Base-by-base conservation (phyloP, 2,797 vertebrate species). In the Acanthurus leucopareius region DNA sequence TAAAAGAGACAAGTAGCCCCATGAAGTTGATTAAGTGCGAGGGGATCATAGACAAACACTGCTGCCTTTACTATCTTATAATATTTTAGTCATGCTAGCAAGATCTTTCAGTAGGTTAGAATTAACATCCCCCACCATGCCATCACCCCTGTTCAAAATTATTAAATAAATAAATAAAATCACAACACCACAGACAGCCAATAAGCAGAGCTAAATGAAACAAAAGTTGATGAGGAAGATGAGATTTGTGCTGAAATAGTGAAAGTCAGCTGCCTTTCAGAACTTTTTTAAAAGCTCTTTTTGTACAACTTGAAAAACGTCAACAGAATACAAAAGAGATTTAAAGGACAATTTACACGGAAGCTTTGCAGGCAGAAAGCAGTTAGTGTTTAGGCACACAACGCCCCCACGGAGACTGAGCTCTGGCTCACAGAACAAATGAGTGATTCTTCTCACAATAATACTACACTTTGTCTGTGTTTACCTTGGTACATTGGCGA, bases 281-380 rank as follows among this genome's bases (percentile, higher is more conserved):
- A 59, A 44, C 10, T 10, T 40, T 35, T n/a, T 32, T 13, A 45
- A 35, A 73, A 42, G 17, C 10, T 0, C 56, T 9, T 15, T 6
- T 10, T 65, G 8, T 17, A 13, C 35, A 22, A 44, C 32, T 10
- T 53, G 42, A 10, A 53, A 75, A 38, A 49, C 15, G 47, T 53
- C 22, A 68, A 19, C 16, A 58, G 17, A 54, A 52, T 14, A 20
- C 20, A 59, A 67, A 5, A 57, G 38, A 20, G 32, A 28, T 73
- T 52, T 35, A 14, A 62, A 69, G 35, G 63, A 59, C 44, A 56
- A 48, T 73, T 66, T 14, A 57, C 53, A 13, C 14, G 7, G 15
- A 49, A 62, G 44, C 44, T 61, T 53, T 78, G 44, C 44, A 74
- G 25, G 6, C 40, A 69, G 61, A 71, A 58, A 53, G 40, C 20